These are phyloP conservation scores for Poecile atricapillus DNA, from an alignment of 2,113 vertebrate species.

Conservation along the genomic window DNA sequence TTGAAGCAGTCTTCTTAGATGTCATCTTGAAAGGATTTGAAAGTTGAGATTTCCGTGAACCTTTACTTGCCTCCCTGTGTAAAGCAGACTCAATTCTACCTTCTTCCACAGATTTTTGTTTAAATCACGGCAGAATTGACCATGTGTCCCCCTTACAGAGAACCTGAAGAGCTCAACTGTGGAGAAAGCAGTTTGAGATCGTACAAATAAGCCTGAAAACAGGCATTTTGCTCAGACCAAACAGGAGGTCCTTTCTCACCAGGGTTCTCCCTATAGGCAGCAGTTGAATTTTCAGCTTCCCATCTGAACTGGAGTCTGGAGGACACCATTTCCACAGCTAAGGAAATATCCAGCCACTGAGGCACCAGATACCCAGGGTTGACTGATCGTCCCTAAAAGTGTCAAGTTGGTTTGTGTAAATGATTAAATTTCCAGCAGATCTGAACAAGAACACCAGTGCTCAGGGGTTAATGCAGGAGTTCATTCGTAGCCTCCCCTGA, in stretches of 20 bases:
- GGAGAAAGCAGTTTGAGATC: not conserved
- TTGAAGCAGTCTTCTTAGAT: not conserved
- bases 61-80: not conserved
- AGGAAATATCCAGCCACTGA: not conserved
- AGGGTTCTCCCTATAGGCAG: not conserved
- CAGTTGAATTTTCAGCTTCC: not conserved
- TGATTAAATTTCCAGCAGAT: not conserved
- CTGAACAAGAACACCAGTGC: not conserved
- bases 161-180: not conserved
- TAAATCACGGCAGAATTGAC: not conserved
- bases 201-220: not conserved
- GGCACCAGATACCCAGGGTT: fast-evolving
- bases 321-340: not conserved
- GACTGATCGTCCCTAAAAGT: not conserved
- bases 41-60: not conserved
- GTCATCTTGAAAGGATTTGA: not conserved
- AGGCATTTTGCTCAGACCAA: not conserved
- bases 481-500: not conserved
- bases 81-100: not conserved
- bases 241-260: not conserved
- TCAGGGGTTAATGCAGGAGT: not conserved
- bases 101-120: not conserved
- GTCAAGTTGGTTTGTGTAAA: not conserved
- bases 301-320: not conserved
- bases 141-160: not conserved